Evolutionary conservation across 37 sponge, comb jelly and placozoan species (phyloP).

Genomic region (Bolinopsis microptera): DNA sequence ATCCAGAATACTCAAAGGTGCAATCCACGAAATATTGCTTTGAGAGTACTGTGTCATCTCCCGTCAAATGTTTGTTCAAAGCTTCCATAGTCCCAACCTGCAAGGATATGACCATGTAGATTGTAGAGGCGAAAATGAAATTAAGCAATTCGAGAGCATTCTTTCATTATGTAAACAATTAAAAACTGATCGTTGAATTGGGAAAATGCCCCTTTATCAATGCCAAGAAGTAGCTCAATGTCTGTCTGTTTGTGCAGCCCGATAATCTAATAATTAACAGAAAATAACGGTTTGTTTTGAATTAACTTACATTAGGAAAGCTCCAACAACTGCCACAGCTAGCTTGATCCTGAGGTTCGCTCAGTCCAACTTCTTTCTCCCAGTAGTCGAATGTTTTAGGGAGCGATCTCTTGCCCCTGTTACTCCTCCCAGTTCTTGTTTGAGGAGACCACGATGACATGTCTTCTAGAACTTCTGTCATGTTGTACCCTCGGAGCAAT

Average conservation of each 20-base stretch:
- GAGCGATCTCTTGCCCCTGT: not conserved
- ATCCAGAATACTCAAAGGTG: not conserved
- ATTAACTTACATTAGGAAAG: constrained; percentile 28
- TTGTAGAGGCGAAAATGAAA: too few species aligned
- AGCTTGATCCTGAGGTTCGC: not conserved
- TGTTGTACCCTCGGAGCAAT: not conserved
- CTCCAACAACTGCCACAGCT: constrained; percentile 34
- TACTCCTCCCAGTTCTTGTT: not conserved
- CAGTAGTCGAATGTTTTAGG: not conserved
- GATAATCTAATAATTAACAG: too few species aligned
- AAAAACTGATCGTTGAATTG: too few species aligned
- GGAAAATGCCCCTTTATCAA: too few species aligned
- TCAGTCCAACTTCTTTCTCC: not conserved
- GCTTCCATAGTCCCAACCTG: constrained; percentile 11
- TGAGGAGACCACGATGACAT: too few species aligned
- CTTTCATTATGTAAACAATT: too few species aligned
- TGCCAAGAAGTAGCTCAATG: too few species aligned
- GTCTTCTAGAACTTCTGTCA: not conserved
- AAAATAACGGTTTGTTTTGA: too few species aligned
- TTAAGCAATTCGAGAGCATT: too few species aligned
- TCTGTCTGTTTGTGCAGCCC: too few species aligned
- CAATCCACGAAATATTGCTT: constrained; percentile 54
- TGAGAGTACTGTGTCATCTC: not conserved
- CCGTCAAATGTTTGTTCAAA: not conserved
- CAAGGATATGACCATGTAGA: too few species aligned